These are phyloP conservation scores for Drosophila baimaii DNA, from an alignment of 1,140 invertebrate species.

Conservation along the genomic window DNA sequence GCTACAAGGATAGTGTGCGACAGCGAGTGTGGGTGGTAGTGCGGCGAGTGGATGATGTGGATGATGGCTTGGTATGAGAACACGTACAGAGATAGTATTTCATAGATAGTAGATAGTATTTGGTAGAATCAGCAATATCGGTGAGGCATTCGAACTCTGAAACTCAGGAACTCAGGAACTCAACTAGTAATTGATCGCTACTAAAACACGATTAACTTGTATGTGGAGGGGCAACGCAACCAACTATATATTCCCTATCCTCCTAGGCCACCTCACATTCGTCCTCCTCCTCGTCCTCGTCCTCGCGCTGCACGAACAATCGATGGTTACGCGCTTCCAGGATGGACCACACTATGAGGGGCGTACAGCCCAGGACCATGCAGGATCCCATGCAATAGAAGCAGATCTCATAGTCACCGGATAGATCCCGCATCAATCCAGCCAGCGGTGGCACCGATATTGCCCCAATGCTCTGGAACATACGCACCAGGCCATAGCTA, in stretches of 20 bases:
- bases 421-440: constrained; percentile 88
- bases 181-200: constrained; percentile 44
- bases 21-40: constrained; percentile 29
- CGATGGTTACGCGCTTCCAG: constrained; percentile 75
- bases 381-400: constrained; percentile 91
- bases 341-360: constrained; percentile 85
- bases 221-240: constrained; percentile 29
- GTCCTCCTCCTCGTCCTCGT: constrained; percentile 71
- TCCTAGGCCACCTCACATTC: constrained; percentile 64
- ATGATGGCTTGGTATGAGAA: constrained; percentile 20
- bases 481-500: constrained; percentile 89
- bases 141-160: constrained; percentile 72
- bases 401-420: constrained; percentile 88
- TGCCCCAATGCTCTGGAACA: constrained; percentile 91
- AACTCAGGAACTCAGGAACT: constrained; percentile 54
- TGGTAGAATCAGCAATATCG: constrained; percentile 65
- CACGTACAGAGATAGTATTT: constrained; percentile 32
- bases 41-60: no score
- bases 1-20: constrained; percentile 19
- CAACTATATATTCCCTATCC: constrained; percentile 44
- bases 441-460: constrained; percentile 89
- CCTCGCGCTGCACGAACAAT: constrained; percentile 65
- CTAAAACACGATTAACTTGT: constrained; percentile 45
- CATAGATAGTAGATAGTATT: constrained; percentile 27
- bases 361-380: constrained; percentile 89